Conservation (phyloP, 1,140 invertebrate genomes). For the honey bee (Apis mellifera) region Amel_HAv3.1 CM009934.2:9400501-9401000, state of each 20-base stretch:
- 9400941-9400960: not conserved
- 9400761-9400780: not conserved
- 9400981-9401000: not conserved
- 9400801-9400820: not conserved
- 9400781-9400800: not conserved
- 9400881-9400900: not conserved
- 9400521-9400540: too few species aligned
- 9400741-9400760: not conserved
- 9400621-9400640: not conserved
- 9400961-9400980: not conserved
- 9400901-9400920: not conserved
- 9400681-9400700: not conserved
- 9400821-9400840: not conserved
- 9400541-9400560: too few species aligned
- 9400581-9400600: not conserved
- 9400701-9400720: not conserved
- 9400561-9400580: too few species aligned
- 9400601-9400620: accelerated
- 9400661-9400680: not conserved
- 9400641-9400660: not conserved
- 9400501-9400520: too few species aligned
- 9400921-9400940: not conserved
- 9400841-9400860: not conserved
- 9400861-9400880: not conserved
- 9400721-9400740: not conserved